These are phyloP conservation scores for Catharus ustulatus DNA, from an alignment of 2,797 vertebrate species.

Conservation along the genomic window DNA sequence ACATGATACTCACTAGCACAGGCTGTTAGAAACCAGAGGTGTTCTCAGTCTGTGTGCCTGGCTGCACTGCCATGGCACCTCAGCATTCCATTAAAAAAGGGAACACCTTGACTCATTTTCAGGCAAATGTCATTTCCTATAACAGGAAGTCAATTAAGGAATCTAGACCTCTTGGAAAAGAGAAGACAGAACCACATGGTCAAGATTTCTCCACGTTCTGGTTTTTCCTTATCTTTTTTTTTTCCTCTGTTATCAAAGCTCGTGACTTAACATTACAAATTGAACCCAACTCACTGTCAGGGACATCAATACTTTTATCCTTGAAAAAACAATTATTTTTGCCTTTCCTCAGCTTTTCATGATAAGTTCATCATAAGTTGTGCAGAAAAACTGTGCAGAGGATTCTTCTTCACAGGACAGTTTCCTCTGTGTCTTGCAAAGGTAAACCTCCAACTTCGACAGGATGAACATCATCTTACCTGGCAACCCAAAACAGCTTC, in stretches of 20 bases:
- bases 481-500: background rate
- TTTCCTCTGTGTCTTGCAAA: background rate
- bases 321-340: background rate
- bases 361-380: background rate
- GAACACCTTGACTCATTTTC: background rate
- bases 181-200: background rate
- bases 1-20: fast-evolving
- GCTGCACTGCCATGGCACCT: fast-evolving
- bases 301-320: background rate
- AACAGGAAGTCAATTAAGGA: background rate
- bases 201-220: background rate
- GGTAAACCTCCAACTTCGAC: background rate
- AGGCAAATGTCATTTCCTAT: background rate
- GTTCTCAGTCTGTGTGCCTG: background rate
- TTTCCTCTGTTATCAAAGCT: background rate
- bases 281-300: background rate
- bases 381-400: background rate
- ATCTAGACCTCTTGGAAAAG: background rate
- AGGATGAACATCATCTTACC: background rate
- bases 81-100: background rate
- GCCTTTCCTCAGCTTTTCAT: background rate
- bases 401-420: background rate
- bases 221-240: background rate
- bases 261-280: background rate
- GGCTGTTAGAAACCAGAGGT: background rate